Evolutionary conservation across 2,113 vertebrate genomes (phyloP).

Genomic region (Ictalurus furcatus): DNA sequence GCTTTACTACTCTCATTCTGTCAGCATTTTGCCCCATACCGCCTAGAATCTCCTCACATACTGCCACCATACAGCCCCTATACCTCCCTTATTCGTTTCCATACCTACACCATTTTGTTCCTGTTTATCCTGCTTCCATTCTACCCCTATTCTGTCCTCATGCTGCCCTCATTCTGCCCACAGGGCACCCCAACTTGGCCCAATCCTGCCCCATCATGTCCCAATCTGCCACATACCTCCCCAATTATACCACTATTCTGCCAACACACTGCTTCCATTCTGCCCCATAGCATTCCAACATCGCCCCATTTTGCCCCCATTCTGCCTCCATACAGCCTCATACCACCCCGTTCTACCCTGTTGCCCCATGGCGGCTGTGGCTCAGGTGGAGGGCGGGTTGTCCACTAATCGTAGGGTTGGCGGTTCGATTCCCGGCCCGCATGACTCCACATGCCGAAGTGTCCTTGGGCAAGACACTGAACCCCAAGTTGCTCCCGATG

Average conservation of each 20-base stretch:
- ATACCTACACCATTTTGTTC: neutral
- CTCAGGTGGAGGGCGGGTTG: too few species aligned
- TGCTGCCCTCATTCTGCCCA: neutral
- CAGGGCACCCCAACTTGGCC: neutral
- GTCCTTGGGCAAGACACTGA: too few species aligned
- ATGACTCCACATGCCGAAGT: too few species aligned
- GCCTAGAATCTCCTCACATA: neutral
- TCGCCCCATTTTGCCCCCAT: neutral
- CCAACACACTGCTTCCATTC: neutral
- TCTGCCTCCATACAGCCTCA: neutral
- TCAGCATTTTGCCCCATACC: neutral
- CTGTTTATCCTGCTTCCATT: neutral
- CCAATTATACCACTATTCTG: neutral
- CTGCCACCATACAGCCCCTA: neutral
- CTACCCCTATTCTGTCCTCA: neutral
- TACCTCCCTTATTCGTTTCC: neutral
- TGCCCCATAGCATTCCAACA: neutral
- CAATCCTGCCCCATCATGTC: neutral
- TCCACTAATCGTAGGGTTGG: too few species aligned
- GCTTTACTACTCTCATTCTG: neutral
- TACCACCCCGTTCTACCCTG: neutral
- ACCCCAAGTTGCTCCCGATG: too few species aligned
- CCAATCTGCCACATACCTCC: neutral
- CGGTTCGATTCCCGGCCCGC: too few species aligned
- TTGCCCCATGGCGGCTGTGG: too few species aligned